Evolutionary conservation across 2,888 invertebrate species (phyloP).

Genomic region (Heliconius sara): DNA sequence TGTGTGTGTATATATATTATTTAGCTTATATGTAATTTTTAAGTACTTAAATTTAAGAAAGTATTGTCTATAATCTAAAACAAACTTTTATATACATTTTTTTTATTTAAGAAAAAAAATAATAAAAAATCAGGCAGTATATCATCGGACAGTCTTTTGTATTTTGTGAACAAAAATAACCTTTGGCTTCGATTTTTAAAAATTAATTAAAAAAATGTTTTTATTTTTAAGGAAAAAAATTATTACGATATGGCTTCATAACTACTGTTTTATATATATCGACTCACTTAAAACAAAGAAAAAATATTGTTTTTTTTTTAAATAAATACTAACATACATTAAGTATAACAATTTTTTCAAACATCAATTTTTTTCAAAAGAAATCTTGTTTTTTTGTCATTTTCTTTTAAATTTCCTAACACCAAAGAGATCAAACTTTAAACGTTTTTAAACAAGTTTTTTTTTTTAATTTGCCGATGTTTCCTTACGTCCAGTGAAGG

Average conservation of each 20-base stretch:
- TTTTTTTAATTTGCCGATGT: constrained; percentile 65
- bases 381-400: not conserved
- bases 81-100: constrained; percentile 5
- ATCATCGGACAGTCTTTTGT: constrained; percentile 22
- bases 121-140: constrained; percentile 18
- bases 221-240: not conserved
- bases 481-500: constrained; percentile 89
- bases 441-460: not conserved
- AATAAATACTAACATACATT: not conserved
- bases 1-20: not conserved
- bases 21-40: not conserved
- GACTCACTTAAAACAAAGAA: not conserved
- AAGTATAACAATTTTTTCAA: not conserved
- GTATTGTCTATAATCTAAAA: constrained; percentile 21
- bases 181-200: constrained; percentile 29
- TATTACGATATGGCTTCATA: not conserved
- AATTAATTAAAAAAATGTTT: not conserved
- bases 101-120: not conserved
- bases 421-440: not conserved
- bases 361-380: not conserved
- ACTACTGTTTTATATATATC: not conserved
- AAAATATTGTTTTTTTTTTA: not conserved
- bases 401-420: not conserved
- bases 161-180: constrained; percentile 20
- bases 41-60: constrained; percentile 13